Evolutionary conservation across 2,113 vertebrate genomes (phyloP).

Genomic region (Chionis minor): DNA sequence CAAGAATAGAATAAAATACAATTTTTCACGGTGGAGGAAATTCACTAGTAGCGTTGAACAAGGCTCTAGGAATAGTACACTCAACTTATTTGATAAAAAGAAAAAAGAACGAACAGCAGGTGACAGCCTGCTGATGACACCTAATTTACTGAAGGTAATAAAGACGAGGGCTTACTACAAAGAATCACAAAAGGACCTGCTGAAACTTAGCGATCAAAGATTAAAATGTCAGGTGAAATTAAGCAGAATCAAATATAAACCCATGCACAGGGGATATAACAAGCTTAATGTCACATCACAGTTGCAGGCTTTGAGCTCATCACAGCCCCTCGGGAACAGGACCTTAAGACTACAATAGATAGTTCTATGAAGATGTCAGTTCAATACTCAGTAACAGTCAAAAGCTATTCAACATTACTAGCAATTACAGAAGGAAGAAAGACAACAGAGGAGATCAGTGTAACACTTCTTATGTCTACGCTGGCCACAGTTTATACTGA

Average conservation of each 20-base stretch:
- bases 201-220: background rate
- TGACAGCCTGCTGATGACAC: background rate
- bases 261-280: background rate
- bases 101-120: background rate
- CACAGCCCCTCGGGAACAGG: background rate
- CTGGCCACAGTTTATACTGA: background rate
- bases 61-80: background rate
- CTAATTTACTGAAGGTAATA: background rate
- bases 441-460: background rate
- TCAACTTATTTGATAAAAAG: background rate
- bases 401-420: background rate
- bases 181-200: background rate
- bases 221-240: background rate
- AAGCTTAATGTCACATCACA: background rate
- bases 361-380: background rate
- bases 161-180: background rate
- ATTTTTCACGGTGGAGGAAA: background rate
- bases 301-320: background rate
- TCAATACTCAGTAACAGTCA: background rate
- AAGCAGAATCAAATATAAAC: background rate
- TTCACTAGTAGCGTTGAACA: background rate
- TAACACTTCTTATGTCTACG: background rate
- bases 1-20: background rate
- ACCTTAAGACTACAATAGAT: background rate
- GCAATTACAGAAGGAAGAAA: background rate